Conservation (phyloP, 2,113 vertebrate genomes). For the Galemys pyrenaicus region DNA sequence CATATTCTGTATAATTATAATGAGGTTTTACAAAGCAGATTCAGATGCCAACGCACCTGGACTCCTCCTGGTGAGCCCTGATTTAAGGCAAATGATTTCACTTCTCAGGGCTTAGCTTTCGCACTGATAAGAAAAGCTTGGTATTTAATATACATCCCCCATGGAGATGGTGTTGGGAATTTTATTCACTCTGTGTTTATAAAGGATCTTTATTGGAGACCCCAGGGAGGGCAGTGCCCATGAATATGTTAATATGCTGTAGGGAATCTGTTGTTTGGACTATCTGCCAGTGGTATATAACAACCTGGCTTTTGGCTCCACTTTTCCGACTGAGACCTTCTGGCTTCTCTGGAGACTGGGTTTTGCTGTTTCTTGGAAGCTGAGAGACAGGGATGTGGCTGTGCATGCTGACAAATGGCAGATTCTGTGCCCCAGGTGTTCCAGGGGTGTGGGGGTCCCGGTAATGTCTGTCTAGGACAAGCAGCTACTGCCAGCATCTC, state of each 20-base stretch:
- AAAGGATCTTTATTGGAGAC: slow-evolving; percentile 41
- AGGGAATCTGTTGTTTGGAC: not conserved
- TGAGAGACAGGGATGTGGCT: not conserved
- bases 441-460: not conserved
- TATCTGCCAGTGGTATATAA: not conserved
- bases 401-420: not conserved
- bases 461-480: not conserved
- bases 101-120: slow-evolving; percentile 40
- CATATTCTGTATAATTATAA: slow-evolving; percentile 4
- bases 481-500: not conserved
- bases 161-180: not conserved
- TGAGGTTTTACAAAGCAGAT: slow-evolving; percentile 54
- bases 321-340: not conserved
- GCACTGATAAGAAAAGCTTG: slow-evolving; percentile 54
- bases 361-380: not conserved
- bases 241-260: slow-evolving; percentile 32
- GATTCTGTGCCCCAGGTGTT: not conserved
- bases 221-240: not conserved
- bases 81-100: slow-evolving; percentile 52
- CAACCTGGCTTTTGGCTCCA: not conserved
- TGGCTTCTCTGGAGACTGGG: not conserved
- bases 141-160: slow-evolving; percentile 26
- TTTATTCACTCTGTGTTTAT: slow-evolving; percentile 50
- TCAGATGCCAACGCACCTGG: slow-evolving; percentile 61
- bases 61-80: not conserved